A percentile compares a stretch with the other conserved stretches of the same genome.
phyloP scores from a whole-genome alignment of 2,888 invertebrate species.

The Acleris cristana region DNA sequence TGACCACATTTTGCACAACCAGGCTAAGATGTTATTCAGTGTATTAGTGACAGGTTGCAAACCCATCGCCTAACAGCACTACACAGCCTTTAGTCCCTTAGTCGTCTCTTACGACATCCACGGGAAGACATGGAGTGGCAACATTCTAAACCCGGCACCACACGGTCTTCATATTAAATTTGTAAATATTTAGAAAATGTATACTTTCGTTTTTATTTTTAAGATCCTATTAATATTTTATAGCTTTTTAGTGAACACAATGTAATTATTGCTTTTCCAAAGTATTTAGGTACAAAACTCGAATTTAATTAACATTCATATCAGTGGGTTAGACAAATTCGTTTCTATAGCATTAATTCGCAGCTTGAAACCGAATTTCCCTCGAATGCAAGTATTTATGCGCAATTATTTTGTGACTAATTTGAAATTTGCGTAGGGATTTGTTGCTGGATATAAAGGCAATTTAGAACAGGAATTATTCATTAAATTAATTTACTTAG shows the following conservation, averaged over 20 bases:
- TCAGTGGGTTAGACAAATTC: conserved; percentile 7
- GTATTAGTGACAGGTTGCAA: too few species aligned
- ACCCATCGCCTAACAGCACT: too few species aligned
- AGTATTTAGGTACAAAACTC: not conserved
- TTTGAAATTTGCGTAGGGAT: conserved; percentile 6
- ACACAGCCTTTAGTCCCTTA: too few species aligned
- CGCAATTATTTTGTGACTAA: conserved; percentile 11
- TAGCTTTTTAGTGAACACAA: not conserved
- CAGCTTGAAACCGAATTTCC: not conserved
- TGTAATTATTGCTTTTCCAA: not conserved
- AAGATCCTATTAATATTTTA: too few species aligned
- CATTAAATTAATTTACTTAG: not conserved
- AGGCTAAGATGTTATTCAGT: too few species aligned
- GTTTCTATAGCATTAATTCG: conserved; percentile 6
- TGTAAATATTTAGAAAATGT: too few species aligned
- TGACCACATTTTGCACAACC: too few species aligned
- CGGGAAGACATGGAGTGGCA: too few species aligned
- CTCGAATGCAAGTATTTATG: conserved; percentile 7
- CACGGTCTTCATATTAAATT: too few species aligned
- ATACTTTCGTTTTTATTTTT: too few species aligned
- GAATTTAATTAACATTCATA: conserved; percentile 11
- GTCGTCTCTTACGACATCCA: too few species aligned
- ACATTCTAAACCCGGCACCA: too few species aligned
- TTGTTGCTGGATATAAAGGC: not conserved
- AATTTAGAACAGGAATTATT: conserved; percentile 7